Percentiles rank a stretch among this genome's conserved stretches.
These are phyloP conservation scores for Adelphocoris suturalis DNA, from an alignment of 2,888 invertebrate genomes.

Conservation along the genomic window DNA sequence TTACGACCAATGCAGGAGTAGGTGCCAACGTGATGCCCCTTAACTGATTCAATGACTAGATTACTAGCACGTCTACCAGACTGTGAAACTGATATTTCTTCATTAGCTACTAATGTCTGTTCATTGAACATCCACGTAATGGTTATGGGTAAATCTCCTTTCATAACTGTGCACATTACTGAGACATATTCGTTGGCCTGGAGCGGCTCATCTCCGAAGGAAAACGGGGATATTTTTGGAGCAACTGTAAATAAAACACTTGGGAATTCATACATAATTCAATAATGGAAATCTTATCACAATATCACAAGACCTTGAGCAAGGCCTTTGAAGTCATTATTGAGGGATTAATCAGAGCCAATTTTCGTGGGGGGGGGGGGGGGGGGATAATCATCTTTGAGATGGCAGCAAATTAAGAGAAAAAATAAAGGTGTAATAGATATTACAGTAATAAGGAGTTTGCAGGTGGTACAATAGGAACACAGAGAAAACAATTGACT, in stretches of 20 bases:
- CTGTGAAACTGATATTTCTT: conserved; percentile 81
- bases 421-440: background rate
- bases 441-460: background rate
- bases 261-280: background rate
- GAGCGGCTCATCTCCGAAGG: conserved; percentile 76
- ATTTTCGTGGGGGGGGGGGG: background rate
- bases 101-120: conserved; percentile 79
- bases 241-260: conserved; percentile 74
- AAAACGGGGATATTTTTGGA: conserved; percentile 75
- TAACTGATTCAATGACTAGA: conserved; percentile 79
- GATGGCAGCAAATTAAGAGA: background rate
- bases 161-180: conserved; percentile 80
- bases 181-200: conserved; percentile 78
- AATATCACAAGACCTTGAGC: background rate
- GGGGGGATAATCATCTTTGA: background rate
- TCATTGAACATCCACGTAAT: conserved; percentile 84
- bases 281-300: background rate
- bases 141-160: conserved; percentile 84
- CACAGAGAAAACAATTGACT: background rate
- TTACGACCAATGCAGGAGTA: conserved; percentile 88
- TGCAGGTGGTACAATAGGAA: background rate
- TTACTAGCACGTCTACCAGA: conserved; percentile 84
- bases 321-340: background rate
- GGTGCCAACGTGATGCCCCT: conserved; percentile 84
- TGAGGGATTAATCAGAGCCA: background rate